Evolutionary conservation across 2,113 vertebrate genomes (phyloP), one percentile per base, ranked within the genome.

Genomic region (Himantopus leucocephalus): DNA sequence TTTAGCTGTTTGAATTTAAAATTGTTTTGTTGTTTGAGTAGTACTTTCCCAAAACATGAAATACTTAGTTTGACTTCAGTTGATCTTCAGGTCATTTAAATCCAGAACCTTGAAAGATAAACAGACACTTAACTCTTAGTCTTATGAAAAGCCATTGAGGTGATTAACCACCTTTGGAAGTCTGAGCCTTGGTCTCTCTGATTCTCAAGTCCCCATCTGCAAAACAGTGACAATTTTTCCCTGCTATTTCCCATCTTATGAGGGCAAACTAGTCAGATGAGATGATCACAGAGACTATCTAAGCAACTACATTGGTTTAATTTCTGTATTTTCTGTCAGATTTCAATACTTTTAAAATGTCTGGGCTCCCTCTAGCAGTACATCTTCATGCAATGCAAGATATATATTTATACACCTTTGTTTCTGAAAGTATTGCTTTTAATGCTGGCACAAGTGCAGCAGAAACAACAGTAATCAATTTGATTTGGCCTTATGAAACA

Each of bases 401-500:
- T 79, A 73, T 15, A 67, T 82, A 91, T 86, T 97, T 95, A 80
- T 52, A 78, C 14, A 85, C 82, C 71, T 88, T 94, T 93, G 90
- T 80, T 78, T 90, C 94, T 92, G n/a, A 83, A 97, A 97, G 81
- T 92, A 95, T 35, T 62, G 68, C 93, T 97, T 53, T 91, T 96
- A 88, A 92, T 17, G 27, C 93, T 93, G 94, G 95, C 92, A 88
- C 80, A 84, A 94, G 56, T 71, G 58, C 85, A 94, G 63, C 75
- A 80, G 66, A 96, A 96, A 97, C 85, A 95, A 96, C 35, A 91
- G 92, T 97, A 97, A 98, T 98, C 98, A 97, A 95, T 98, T 97
- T 96, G 97, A 98, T 98, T 97, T 96, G 93, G 96, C 96, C 92
- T 92, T 97, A 97, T 95, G 94, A 98, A 98, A 96, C 96, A 95